Evolutionary conservation across 2,113 vertebrate species (phyloP), one percentile per base, ranked within the genome.

Genomic region (Mustela lutreola): DNA sequence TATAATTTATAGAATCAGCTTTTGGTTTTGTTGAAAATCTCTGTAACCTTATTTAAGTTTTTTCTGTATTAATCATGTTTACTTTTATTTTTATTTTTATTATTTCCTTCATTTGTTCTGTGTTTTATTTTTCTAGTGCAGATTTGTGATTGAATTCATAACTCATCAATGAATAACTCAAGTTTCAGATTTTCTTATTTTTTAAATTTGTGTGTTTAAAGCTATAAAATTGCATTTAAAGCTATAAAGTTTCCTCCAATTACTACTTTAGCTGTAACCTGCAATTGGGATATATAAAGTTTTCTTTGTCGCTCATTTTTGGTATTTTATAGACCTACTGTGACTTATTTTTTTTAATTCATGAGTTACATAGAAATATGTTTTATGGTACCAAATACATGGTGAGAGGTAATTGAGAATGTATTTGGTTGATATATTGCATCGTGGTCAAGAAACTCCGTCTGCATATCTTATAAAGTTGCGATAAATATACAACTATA

Each of bases 1-100:
- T 87, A 82, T 91, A 83, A 92, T 94, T 86, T 45, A 89, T 14
- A 33, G 22, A 81, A 92, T 80, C 45, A 89, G 19, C 36, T 73
- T 80, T 92, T 39, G 63, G 19, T 36, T 56, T 92, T 33, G 12
- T 67, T 70, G 11, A 42, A 84, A 70, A 86, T 86, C 53, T 80
- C 33, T 45, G 45, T 63, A 53, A 18, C 80, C 5, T 7, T 14
- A 84, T 83, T 84, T 94, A 81, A 11, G 24, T 71, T 79, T 85
- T 92, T 92, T 91, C 4, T 42, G 5, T 75, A 33, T 80, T 42
- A 80, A 14, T 85, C 36, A 75, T 36, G 31, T 81, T 79, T 94
- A 31, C 18, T 92, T 91, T 67, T 19, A 84, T 53, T 91, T 83
- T 73, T 73, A 48, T 53, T 91, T 83, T 73, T 73, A 48, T 53